These are phyloP conservation scores for Sebastes goodei DNA, from an alignment of 2,797 vertebrate genomes.

Conservation along the genomic window DNA sequence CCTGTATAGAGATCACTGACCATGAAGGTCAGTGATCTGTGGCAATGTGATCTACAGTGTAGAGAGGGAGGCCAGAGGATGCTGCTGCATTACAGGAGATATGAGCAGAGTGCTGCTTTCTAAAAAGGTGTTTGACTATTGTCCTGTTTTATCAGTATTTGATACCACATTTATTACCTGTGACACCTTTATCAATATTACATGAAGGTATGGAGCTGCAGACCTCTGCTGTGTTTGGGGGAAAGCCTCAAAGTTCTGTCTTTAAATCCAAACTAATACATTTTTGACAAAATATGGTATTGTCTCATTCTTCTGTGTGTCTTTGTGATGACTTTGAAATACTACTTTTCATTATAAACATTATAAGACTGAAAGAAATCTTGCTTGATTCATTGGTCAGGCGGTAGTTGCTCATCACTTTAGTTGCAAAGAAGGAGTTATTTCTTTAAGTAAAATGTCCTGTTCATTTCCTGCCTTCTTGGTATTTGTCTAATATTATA, in stretches of 20 bases:
- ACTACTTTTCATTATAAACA: neutral
- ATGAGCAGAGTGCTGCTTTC: neutral
- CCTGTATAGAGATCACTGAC: conserved; percentile 2
- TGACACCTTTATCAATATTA: conserved; percentile 2
- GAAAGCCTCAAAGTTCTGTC: neutral
- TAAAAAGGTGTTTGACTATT: neutral
- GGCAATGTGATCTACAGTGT: conserved; percentile 27
- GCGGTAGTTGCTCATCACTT: neutral
- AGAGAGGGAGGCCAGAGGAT: neutral
- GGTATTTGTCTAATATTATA: no score
- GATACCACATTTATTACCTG: neutral
- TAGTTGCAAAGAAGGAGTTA: neutral
- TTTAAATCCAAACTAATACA: neutral
- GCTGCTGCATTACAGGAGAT: neutral
- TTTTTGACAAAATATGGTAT: neutral
- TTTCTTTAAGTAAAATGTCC: neutral
- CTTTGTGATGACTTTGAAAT: neutral
- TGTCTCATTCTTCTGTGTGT: neutral
- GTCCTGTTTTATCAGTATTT: neutral
- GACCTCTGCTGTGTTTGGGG: neutral
- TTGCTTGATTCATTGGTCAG: neutral
- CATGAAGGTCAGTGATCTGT: conserved; percentile 41
- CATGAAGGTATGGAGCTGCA: neutral
- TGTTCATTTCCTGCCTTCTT: neutral
- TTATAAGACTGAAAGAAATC: neutral